These are phyloP conservation scores for Nyctibius grandis DNA, from an alignment of 2,797 vertebrate species.

Conservation along the genomic window DNA sequence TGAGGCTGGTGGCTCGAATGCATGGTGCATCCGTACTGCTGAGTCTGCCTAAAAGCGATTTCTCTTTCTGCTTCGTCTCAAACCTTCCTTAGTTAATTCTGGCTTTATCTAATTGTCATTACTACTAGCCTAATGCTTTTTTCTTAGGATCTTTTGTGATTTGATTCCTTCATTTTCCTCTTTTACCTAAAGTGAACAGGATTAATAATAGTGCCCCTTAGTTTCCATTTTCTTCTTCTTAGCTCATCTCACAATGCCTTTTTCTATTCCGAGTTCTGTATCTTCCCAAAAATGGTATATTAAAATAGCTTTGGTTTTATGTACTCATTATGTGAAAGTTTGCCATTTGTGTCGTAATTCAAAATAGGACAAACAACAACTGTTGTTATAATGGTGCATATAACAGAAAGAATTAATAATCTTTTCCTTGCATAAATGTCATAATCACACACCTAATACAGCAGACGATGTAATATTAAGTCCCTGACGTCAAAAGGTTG, in stretches of 20 bases:
- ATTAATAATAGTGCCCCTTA: not conserved
- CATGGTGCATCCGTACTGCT: not conserved
- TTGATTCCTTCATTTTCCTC: not conserved
- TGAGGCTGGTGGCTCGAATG: not conserved
- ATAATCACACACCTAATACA: not conserved
- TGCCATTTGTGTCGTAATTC: not conserved
- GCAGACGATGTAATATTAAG: not conserved
- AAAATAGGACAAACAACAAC: conserved; percentile 3
- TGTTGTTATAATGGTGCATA: not conserved
- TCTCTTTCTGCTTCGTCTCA: not conserved
- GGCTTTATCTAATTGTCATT: not conserved
- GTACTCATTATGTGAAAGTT: not conserved
- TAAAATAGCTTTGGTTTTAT: conserved; percentile 14
- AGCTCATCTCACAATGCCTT: not conserved
- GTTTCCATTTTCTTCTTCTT: not conserved
- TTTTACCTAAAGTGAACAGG: not conserved
- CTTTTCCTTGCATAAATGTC: not conserved
- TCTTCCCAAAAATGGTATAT: not conserved
- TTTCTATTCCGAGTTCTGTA: not conserved
- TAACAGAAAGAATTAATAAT: not conserved
- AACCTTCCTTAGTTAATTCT: not conserved
- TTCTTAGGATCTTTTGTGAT: not conserved
- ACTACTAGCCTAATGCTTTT: not conserved
- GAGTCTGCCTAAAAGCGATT: not conserved
- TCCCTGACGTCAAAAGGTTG: not conserved